Evolutionary conservation across 53 echinoderm and acorn worm species (phyloP), one percentile per base, ranked within the genome.

Genomic region (Henricia sp.): DNA sequence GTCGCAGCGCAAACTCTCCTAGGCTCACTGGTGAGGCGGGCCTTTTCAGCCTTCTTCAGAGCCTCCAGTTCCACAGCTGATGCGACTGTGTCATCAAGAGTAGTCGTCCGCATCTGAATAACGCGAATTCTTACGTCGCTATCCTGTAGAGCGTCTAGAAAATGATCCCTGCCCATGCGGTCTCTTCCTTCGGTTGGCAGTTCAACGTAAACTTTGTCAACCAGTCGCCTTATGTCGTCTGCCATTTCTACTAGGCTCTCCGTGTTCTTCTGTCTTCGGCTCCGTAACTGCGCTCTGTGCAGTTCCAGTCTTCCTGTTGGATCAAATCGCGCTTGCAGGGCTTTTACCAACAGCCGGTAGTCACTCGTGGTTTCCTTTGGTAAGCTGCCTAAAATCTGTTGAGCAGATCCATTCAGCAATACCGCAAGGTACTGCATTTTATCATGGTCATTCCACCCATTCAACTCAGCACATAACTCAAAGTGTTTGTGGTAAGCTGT

Each of bases 101-200:
- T 70, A 13, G 10, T 20, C 1, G 88, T 82, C 34, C 62, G 37
- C 4, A 82, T 53, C 37, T 71, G 71, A 23, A 57, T 60, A 6
- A 88, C 32, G 6, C 82, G 44, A 20, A 57, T 29, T 27, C 82
- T 21, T 14, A 88, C 11, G 13, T 88, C 72, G 6, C 62, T 57
- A 14, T 88, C 88, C 1, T 14, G 29, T 33, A 88, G 1, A 26
- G 82, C 88, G 28, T 88, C 88, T 16, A 82, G 13, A 12, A 88
- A 88, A 46, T 82, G 71, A 53, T 58, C n/a, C 82, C 34, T 52
- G n/a, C 70, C 88, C 44, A 88, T 26, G 1, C 12, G n/a, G 0
- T 88, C 72, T 12, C 60, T 40, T 16, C 70, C 28, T 3, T 70
- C 82, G 3, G 28, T 24, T 41, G 71, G 29, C 37, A 56, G 34